Evolutionary conservation across 2,888 invertebrate genomes (phyloP).

Genomic region (Erynnis tages): DNA sequence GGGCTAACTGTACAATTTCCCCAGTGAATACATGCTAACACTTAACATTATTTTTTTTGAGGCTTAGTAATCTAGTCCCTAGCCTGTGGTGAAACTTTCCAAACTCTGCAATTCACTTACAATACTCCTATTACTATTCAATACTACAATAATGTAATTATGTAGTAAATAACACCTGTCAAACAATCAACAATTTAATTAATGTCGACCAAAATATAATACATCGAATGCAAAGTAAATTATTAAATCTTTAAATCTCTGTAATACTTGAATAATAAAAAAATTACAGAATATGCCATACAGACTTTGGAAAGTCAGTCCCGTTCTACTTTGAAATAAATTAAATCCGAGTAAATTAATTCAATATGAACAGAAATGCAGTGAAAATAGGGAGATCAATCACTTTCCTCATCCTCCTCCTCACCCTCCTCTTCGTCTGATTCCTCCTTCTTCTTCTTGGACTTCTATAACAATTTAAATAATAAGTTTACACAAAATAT

Average conservation of each 20-base stretch:
- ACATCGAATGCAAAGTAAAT: constrained; percentile 34
- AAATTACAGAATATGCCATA: constrained; percentile 35
- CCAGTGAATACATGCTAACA: constrained; percentile 79
- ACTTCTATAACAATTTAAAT: constrained; percentile 54
- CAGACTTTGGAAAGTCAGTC: constrained; percentile 80
- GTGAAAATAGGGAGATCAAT: constrained; percentile 79
- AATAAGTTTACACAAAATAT: too few relatives aligned
- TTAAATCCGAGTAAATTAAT: constrained; percentile 81
- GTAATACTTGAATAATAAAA: constrained; percentile 33
- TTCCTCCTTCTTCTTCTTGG: constrained; percentile 84
- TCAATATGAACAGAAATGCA: constrained; percentile 77
- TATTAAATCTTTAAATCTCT: constrained; percentile 29
- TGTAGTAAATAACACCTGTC: constrained; percentile 54
- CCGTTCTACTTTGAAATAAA: constrained; percentile 79
- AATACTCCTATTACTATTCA: constrained; percentile 49
- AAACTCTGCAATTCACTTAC: constrained; percentile 68
- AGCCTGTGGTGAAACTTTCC: constrained; percentile 77
- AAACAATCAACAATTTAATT: constrained; percentile 63
- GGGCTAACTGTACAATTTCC: constrained; percentile 81
- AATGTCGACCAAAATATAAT: constrained; percentile 50
- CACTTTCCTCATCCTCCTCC: constrained; percentile 84
- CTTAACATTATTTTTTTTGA: constrained; percentile 77
- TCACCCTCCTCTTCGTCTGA: constrained; percentile 84
- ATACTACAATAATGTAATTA: constrained; percentile 53
- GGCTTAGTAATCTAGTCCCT: constrained; percentile 76